These are phyloP conservation scores for Clarias magur DNA, from an alignment of 2,113 vertebrate genomes.

Conservation along the genomic window DNA sequence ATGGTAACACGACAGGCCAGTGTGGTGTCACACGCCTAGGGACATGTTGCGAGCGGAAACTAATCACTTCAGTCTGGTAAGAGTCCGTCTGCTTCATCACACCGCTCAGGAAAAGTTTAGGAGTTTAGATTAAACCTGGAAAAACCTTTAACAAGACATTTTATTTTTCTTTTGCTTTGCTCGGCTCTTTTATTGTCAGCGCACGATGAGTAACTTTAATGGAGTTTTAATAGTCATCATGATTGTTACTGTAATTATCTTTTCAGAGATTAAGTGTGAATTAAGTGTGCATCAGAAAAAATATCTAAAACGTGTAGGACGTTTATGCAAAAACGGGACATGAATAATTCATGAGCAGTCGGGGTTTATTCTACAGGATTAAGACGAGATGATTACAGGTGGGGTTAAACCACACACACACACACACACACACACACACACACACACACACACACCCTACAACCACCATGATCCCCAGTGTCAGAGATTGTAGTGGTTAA, in stretches of 20 bases:
- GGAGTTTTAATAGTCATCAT: constrained; percentile 8
- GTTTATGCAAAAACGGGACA: constrained; percentile 24
- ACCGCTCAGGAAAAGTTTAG: background rate
- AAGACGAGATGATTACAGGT: constrained; percentile 32
- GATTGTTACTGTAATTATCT: constrained; percentile 30
- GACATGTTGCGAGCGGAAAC: background rate
- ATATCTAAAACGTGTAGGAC: background rate
- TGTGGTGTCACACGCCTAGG: background rate
- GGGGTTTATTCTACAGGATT: constrained; percentile 35
- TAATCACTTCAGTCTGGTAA: background rate
- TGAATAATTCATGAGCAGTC: constrained; percentile 41
- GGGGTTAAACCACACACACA: constrained; percentile 4
- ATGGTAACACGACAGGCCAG: background rate
- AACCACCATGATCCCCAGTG: background rate
- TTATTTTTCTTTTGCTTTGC: background rate
- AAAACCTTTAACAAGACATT: background rate
- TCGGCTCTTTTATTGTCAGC: background rate
- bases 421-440: background rate
- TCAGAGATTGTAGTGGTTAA: background rate
- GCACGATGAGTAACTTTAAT: constrained; percentile 14
- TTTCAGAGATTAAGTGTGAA: constrained; percentile 8
- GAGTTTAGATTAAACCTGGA: background rate
- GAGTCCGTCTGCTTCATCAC: background rate
- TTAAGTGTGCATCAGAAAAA: constrained; percentile 1
- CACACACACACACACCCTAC: background rate